Percentiles rank a stretch among this genome's conserved stretches.
These are phyloP conservation scores for Carabus problematicus DNA, from an alignment of 2,888 invertebrate species.

Conservation along the genomic window DNA sequence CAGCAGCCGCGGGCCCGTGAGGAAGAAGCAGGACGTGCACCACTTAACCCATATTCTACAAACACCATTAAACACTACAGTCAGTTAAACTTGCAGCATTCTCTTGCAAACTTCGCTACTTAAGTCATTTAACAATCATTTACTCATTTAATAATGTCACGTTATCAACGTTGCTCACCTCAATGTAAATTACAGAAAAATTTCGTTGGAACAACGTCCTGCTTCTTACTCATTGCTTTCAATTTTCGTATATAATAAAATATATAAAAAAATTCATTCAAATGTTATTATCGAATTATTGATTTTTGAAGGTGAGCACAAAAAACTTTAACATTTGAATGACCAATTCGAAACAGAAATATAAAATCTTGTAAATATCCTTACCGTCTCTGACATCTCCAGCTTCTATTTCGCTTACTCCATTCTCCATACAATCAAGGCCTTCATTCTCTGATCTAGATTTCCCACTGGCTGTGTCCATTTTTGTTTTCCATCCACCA, in stretches of 20 bases:
- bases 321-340: conserved; percentile 33
- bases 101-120: conserved; percentile 2
- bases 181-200: no score
- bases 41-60: conserved; percentile 53
- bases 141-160: neutral
- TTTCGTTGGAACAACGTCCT: conserved; percentile 30
- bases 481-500: conserved; percentile 79
- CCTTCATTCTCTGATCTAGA: conserved; percentile 93
- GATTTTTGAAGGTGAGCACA: conserved; percentile 21
- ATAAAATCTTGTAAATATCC: conserved; percentile 47
- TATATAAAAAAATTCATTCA: conserved; percentile 33
- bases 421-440: conserved; percentile 83
- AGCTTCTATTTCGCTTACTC: conserved; percentile 91
- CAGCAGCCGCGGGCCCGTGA: conserved; percentile 52
- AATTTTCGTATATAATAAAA: conserved; percentile 16
- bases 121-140: neutral
- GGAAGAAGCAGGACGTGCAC: conserved; percentile 59
- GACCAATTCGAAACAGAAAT: conserved; percentile 11
- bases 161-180: conserved; percentile 10
- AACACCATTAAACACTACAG: conserved; percentile 18
- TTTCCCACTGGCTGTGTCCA: conserved; percentile 62
- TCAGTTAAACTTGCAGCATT: conserved; percentile 12
- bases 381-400: conserved; percentile 91
- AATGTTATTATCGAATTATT: conserved; percentile 30
- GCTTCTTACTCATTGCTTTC: conserved; percentile 36